Base-by-base conservation (phyloP, 2,888 invertebrate genomes). In the Dioctria linearis region DNA sequence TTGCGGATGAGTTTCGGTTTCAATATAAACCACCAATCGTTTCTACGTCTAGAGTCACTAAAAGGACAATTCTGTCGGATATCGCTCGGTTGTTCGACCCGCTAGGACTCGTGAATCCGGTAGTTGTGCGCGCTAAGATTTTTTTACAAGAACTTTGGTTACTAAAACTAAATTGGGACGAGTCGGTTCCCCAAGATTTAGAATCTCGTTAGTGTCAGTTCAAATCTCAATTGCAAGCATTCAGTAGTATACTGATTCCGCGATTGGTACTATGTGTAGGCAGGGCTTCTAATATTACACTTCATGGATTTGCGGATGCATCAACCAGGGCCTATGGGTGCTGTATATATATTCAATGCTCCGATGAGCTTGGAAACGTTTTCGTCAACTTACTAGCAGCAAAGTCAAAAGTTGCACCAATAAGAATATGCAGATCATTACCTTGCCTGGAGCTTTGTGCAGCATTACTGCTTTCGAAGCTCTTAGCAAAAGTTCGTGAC, bases 281-380 rank as follows among this genome's bases (percentile, higher is more conserved):
- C 25, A 25, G 25, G 25, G 25, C 2, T 25, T 25, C 25, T 25
- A 25, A 25, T 2, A 25, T 25, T 25, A 25, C 25, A 25, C 25
- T 25, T 25, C 25, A 25, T 25, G 25, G 25, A 25, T 25, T 25
- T 25, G 40, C 80, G 37, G 80, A 82, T 51, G 80, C 80, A 11
- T 81, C 78, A 11, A 54, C 75, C 39, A 71, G 75, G 46, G 82
- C 78, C 3, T 80, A 73, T 63, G 67, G 73, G 2, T 51, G 54
- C 39, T 73, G 73, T 8, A 54, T 73, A 13, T 73, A 73, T 57
- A 13, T 25, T 59, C 76, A 39, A 5, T 66, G 3, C 40, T n/a
- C 4, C 40, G 67, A 67, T 25, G 11, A 42, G 11, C 5, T n/a
- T 9, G 0, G n/a, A n/a, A 57, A 39, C 42, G 13, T 43, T 6